Evolutionary conservation across 2,797 vertebrate genomes (phyloP), one percentile per base, ranked within the genome.

Genomic region (Antrozous pallidus): DNA sequence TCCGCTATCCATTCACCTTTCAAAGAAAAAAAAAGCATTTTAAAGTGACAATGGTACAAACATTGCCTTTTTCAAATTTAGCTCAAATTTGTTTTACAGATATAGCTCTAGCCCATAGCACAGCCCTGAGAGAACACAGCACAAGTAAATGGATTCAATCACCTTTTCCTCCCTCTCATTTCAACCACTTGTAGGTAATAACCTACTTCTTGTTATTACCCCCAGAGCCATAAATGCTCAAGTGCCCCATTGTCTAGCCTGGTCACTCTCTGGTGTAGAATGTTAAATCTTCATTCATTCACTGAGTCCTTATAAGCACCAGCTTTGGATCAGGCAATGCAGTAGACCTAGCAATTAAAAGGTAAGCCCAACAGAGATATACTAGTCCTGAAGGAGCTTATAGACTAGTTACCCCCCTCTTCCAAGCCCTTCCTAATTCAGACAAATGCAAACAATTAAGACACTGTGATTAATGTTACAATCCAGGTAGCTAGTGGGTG

Each of bases 21-120:
- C 54, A 87, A 54, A 69, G 80, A 89, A 67, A 92, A 54, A 78
- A 56, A 83, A 78, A 77, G n/a, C 42, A 31, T 80, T 86, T 92
- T 69, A 28, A 51, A 92, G 67, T 80, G n/a, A 85, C 74, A 75
- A 51, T 47, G 36, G 65, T 49, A 31, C 17, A 75, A 75, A 71
- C 17, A 79, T 33, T 47, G 49, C 24, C 47, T 51, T 91, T 90
- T 70, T 56, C n/a, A 49, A 56, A 61, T 74, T 77, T 54, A 80
- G 6, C 33, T 58, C 16, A 16, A 54, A 73, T 31, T 82, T 45
- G 6, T 82, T 54, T 93, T 56, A 40, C 54, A 36, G 36, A 58
- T 45, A n/a, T 42, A 42, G 10, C 42, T 42, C 7, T 42, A 58
- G n/a, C n/a, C 38, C 40, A 40, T 5, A 67, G 71, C 40, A 26